Conservation (phyloP, 2,797 vertebrate genomes). For the Alfaro cultratus region DNA sequence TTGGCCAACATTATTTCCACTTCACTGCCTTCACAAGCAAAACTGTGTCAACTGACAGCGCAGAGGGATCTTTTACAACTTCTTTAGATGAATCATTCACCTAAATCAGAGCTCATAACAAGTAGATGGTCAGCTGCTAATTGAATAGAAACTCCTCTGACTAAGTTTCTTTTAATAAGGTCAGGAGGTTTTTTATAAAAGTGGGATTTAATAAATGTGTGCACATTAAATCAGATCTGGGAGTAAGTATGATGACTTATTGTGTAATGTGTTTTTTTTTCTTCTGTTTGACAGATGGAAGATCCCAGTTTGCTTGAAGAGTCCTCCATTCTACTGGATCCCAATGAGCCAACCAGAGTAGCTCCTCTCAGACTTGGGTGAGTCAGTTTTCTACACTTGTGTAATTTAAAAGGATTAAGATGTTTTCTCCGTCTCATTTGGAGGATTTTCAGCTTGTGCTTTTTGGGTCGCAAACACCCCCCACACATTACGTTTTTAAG, state of each 20-base stretch:
- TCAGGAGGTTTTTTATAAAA: neutral
- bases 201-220: neutral
- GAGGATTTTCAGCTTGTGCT: slow-evolving; percentile 11
- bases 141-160: slow-evolving; percentile 3
- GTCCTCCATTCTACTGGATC: slow-evolving; percentile 89
- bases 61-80: slow-evolving; percentile 50
- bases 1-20: slow-evolving; percentile 47
- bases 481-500: slow-evolving; percentile 31
- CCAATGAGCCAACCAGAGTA: slow-evolving; percentile 86
- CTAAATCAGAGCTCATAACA: slow-evolving; percentile 10
- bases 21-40: slow-evolving; percentile 43
- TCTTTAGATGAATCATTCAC: slow-evolving; percentile 71
- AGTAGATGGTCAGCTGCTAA: slow-evolving; percentile 52
- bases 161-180: neutral
- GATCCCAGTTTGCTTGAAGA: slow-evolving; percentile 97
- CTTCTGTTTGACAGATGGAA: slow-evolving; percentile 90
- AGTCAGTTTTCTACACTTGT: slow-evolving; percentile 29
- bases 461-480: slow-evolving; percentile 14
- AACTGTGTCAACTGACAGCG: slow-evolving; percentile 17
- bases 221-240: neutral
- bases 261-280: slow-evolving; percentile 25
- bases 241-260: neutral
- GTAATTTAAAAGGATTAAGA: slow-evolving; percentile 17
- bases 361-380: slow-evolving; percentile 94
- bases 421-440: slow-evolving; percentile 1